Conservation (phyloP, 2,113 vertebrate species). For the Terrapene triunguis region DNA sequence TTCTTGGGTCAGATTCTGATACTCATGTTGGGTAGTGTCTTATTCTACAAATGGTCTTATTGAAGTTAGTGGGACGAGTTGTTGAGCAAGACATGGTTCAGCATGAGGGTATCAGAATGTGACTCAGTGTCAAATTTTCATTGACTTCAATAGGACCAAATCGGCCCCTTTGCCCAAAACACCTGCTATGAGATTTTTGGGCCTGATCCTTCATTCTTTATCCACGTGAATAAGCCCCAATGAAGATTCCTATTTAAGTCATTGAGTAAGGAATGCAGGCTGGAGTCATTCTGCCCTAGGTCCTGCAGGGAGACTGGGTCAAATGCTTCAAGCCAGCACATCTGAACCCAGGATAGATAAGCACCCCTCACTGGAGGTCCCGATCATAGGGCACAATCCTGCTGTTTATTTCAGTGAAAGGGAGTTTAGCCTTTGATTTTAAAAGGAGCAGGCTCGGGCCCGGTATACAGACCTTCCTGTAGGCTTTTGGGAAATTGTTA, state of each 20-base stretch:
- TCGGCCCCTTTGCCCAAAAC: background rate
- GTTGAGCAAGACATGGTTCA: fast-evolving
- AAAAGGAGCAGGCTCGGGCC: background rate
- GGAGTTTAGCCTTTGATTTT: constrained; percentile 3
- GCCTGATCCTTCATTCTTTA: background rate
- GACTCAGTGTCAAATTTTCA: background rate
- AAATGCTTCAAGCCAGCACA: background rate
- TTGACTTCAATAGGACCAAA: background rate
- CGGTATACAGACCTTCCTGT: background rate
- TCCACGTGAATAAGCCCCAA: background rate
- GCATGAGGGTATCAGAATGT: background rate
- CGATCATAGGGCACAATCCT: background rate
- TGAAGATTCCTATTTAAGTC: background rate
- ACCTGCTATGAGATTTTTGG: background rate
- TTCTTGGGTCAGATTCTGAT: fast-evolving
- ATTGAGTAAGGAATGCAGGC: background rate
- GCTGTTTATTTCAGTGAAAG: background rate
- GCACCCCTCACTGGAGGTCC: background rate
- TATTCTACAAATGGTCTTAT: fast-evolving
- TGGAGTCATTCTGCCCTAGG: background rate
- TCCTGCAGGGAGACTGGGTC: background rate
- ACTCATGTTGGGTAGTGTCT: background rate
- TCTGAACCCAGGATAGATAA: background rate
- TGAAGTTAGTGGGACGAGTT: background rate
- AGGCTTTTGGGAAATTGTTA: background rate